Evolutionary conservation across 2,797 vertebrate species (phyloP), one percentile per base, ranked within the genome.

Genomic region (Crenichthys baileyi): DNA sequence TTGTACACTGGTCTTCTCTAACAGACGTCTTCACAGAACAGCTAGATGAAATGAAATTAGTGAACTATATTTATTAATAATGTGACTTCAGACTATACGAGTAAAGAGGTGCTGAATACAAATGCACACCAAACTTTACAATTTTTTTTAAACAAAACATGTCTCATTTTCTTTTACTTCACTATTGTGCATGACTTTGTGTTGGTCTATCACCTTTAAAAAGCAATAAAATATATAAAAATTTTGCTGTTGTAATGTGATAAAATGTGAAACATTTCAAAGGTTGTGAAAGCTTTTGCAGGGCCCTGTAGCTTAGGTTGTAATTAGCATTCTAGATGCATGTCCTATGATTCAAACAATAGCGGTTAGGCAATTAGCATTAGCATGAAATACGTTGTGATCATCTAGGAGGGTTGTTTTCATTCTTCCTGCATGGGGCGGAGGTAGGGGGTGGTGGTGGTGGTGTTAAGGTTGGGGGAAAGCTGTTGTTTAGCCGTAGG

Each of bases 351-450:
- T 85, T 60, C 63, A 82, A 81, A 87, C 85, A 79, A 83, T 75
- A 55, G 77, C 5, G 7, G 20, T 2, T 44, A 82, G 77, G 83
- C 83, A 83, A 89, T 90, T 85, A 79, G 83, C 87, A 81, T 83
- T 83, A 83, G 85, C 84, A 80, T 80, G 68, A 29, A 72, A 85
- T 85, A 79, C 76, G 65, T 79, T 80, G 75, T 72, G 79, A 91
- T 91, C 80, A 83, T 81, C 84, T 85, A 80, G 79, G 80, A 87
- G 85, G 84, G 86, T 88, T 89, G 83, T 90, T 87, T 89, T 85
- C 29, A 60, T 85, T 85, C 81, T 76, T 78, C 74, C 81, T 76
- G 81, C 77, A 72, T 50, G 55, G 72, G 78, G 48, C 1, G 7
- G 78, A 41, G 51, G 11, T 51, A 18, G 53, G 56, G 63, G 46